Base-by-base conservation (phyloP, 2,888 invertebrate genomes). In the Drosophila algonquin region DNA sequence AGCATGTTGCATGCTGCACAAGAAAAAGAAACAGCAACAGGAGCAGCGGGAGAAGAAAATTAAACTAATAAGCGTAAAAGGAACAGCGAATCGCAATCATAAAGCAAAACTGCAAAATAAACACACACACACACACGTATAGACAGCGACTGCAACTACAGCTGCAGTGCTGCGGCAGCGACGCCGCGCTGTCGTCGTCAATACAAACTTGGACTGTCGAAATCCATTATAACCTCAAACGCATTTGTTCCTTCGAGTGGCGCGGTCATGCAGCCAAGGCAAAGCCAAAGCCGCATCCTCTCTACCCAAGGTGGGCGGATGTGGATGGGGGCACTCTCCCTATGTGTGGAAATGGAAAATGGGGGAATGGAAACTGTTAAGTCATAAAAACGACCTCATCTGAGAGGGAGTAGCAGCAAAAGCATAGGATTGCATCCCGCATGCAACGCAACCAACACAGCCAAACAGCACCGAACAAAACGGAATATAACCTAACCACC, bases 141-240 rank as follows among this genome's bases (percentile, higher is more conserved):
- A 48, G 14, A 24, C 24, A 24, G 24, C 24, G 24, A 24, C 24
- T 24, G 24, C 5, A 27, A 40, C 14, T 57, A 55, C 63, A 32
- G 40, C 64, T 53, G 63, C 75, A 51, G 51, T 27, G 63, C 68
- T 46, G 62, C 62, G 48, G 16, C 73, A 55, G 50, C 64, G 57
- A 8, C 72, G n/a, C 32, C 65, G 69, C 69, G 63, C 53, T 40
- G 68, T 51, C 62, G 67, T 48, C 70, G 73, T 59, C 55, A 72
- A 73, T 73, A 73, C 75, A 60, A 76, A 67, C 69, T 82, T 88
- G 75, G 89, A 88, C 90, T 89, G 90, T 88, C 90, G 87, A 89
- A 90, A 87, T 84, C 90, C 89, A 90, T 87, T 90, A 90, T 89
- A 89, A 77, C 79, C 85, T 90, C 90, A 90, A 90, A 90, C 81